Conservation (phyloP, 2,113 vertebrate genomes). For the Romanogobio albipinnatus region DNA sequence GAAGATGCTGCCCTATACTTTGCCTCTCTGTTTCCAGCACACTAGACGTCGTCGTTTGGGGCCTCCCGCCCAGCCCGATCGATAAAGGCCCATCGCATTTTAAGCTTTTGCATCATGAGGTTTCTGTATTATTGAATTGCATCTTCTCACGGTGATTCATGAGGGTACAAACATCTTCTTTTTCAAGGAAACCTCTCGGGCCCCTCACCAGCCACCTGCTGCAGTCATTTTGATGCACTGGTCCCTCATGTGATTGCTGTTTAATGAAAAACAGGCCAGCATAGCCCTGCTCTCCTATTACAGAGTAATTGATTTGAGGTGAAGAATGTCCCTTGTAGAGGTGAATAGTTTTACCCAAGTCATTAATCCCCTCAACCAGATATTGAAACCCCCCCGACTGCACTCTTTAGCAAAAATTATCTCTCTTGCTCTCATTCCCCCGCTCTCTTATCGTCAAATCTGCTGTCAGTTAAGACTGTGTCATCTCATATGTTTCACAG, state of each 20-base stretch:
- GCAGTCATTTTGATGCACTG: slow-evolving; percentile 36
- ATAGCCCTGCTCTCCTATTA: slow-evolving; percentile 30
- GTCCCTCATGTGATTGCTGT: slow-evolving; percentile 29
- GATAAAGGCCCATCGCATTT: slow-evolving; percentile 19
- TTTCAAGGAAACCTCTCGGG: slow-evolving; percentile 6
- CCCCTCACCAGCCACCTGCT: slow-evolving; percentile 19
- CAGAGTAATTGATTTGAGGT: slow-evolving; percentile 41
- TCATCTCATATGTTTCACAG: neutral
- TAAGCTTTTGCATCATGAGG: slow-evolving; percentile 38
- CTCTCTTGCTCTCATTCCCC: neutral
- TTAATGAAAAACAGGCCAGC: slow-evolving; percentile 35
- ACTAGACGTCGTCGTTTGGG: neutral
- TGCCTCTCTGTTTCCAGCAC: neutral
- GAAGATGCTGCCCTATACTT: slow-evolving; percentile 3
- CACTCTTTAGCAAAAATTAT: slow-evolving; percentile 12
- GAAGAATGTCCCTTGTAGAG: slow-evolving; percentile 33
- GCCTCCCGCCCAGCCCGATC: neutral
- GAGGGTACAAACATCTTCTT: slow-evolving; percentile 21
- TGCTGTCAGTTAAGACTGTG: neutral
- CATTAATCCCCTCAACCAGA: slow-evolving; percentile 43
- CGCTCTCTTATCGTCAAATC: neutral
- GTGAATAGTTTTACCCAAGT: slow-evolving; percentile 32
- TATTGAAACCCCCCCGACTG: slow-evolving; percentile 18
- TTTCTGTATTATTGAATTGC: slow-evolving; percentile 37
- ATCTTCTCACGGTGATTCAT: slow-evolving; percentile 35